Conservation (phyloP, 2,797 vertebrate species). For the Nyctibius grandis region DNA sequence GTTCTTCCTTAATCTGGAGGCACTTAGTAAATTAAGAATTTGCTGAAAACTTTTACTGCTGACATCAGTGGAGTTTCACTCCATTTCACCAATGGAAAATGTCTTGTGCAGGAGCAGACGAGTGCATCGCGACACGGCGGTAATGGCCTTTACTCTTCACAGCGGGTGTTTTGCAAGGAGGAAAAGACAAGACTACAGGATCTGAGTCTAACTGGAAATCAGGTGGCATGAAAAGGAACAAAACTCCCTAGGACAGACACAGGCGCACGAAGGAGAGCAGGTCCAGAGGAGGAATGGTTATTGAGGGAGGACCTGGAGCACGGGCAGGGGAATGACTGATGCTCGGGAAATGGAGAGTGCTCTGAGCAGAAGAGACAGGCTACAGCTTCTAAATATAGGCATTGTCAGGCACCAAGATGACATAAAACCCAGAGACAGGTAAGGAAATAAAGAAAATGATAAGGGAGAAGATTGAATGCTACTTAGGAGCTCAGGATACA, state of each 20-base stretch:
- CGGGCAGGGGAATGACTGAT: background rate
- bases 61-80: background rate
- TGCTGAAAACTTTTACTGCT: constrained; percentile 31
- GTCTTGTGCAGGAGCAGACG: background rate
- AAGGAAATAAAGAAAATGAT: background rate
- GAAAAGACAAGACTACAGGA: background rate
- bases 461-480: background rate
- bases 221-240: background rate
- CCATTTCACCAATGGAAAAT: background rate
- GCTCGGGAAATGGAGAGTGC: background rate
- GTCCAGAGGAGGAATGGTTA: background rate
- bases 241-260: background rate
- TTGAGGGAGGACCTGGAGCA: background rate
- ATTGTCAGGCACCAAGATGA: background rate
- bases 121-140: accelerated
- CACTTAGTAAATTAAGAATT: constrained; percentile 1
- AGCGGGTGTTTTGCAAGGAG: background rate
- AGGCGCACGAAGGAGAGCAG: background rate
- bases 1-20: background rate
- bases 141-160: background rate
- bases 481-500: background rate
- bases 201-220: background rate
- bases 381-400: background rate
- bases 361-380: background rate
- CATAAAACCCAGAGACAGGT: background rate